Percentiles rank a stretch among this genome's conserved stretches.
Conservation (phyloP, 2,797 vertebrate genomes). For the Hafferia zeledoni region DNA sequence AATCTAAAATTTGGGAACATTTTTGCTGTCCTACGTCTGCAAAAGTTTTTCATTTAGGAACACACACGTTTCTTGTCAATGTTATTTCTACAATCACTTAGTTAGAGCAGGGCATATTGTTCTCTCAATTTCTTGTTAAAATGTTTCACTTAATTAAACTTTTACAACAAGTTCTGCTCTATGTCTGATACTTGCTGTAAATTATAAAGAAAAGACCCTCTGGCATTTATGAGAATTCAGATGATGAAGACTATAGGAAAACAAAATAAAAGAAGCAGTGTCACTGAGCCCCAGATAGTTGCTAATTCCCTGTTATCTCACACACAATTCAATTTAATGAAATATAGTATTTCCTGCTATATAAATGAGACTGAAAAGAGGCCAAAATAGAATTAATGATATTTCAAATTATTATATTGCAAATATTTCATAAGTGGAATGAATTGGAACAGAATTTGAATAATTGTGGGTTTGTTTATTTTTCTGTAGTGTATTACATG, state of each 20-base stretch:
- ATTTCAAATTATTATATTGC: background rate
- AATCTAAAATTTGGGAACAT: constrained; percentile 41
- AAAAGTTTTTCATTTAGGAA: constrained; percentile 67
- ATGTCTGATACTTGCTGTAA: constrained; percentile 68
- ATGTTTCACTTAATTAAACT: constrained; percentile 78
- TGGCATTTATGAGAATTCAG: constrained; percentile 54
- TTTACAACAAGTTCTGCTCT: constrained; percentile 81
- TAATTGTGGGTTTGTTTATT: background rate
- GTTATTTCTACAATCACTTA: constrained; percentile 70
- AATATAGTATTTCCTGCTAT: background rate
- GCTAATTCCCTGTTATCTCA: background rate
- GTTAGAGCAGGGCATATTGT: constrained; percentile 76
- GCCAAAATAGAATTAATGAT: background rate
- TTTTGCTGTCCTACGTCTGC: constrained; percentile 18
- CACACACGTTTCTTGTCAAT: constrained; percentile 73
- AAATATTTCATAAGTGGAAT: background rate
- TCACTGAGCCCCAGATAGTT: background rate
- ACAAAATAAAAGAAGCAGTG: background rate
- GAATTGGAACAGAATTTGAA: background rate
- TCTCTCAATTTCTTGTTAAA: constrained; percentile 80
- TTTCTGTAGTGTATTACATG: background rate
- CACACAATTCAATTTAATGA: background rate
- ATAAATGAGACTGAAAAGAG: background rate
- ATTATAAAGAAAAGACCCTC: constrained; percentile 41
- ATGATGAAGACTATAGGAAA: background rate